phyloP scores from a whole-genome alignment of 2,113 vertebrate genomes.

The Alligator mississippiensis region DNA sequence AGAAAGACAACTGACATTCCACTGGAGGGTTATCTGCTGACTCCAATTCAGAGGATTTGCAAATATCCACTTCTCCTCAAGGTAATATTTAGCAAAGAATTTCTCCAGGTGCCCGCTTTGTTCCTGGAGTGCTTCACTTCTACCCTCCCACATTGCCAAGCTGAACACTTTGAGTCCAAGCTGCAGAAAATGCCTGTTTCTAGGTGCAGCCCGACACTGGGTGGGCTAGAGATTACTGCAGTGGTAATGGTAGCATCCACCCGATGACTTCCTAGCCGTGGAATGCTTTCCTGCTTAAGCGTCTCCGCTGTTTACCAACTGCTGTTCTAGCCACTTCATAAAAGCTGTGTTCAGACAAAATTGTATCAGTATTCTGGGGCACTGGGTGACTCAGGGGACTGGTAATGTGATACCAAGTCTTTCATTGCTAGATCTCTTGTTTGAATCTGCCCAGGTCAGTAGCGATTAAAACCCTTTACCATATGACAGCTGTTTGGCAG shows the following conservation, averaged over 20 bases:
- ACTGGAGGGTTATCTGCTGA: constrained; percentile 95
- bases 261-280: background rate
- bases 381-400: background rate
- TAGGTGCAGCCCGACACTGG: background rate
- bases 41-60: constrained; percentile 98
- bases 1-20: constrained; percentile 98
- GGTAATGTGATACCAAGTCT: background rate
- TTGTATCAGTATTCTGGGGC: background rate
- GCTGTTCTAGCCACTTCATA: background rate
- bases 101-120: constrained; percentile 5
- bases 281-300: background rate
- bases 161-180: background rate
- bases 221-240: background rate
- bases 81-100: constrained; percentile 78
- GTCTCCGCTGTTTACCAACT: background rate
- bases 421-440: background rate
- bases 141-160: background rate
- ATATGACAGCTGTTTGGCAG: constrained; percentile 1
- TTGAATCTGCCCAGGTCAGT: background rate
- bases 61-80: constrained; percentile 98
- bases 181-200: background rate
- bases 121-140: background rate
- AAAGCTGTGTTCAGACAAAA: background rate
- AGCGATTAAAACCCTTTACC: constrained; percentile 21
- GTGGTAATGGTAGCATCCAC: background rate